Base-by-base conservation (phyloP, 2,797 vertebrate genomes). In the Merluccius polli region DNA sequence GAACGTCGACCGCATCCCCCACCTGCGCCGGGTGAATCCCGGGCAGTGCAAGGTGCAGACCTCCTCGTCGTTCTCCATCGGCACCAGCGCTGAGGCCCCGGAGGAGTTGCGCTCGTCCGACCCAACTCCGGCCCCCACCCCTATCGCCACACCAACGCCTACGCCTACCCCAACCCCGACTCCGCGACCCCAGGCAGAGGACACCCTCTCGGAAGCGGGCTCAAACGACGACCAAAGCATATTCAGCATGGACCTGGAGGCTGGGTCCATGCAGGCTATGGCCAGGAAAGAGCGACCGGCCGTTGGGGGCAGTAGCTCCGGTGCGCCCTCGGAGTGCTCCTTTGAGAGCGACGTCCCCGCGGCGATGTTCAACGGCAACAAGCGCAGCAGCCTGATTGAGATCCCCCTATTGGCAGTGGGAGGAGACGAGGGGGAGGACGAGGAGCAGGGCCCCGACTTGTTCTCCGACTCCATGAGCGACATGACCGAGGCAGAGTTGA, bases 1-100 rank as follows among this genome's bases (percentile, higher is more conserved):
- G 0, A 96, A 92, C 0, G 97, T 98, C 5, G 97, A 98, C 90
- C 93, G 88, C 29, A 93, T 98, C 4, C 95, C 96, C 15, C 97
- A 96, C 81, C 93, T 95, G 63, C 94, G 96, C 71, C 95, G 94
- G 73, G 94, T 92, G 73, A 95, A 93, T 0, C 95, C 95, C 0
- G 93, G 91, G 89, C 95, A 96, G 81, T 93, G 91, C 76, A 92
- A 94, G 1, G 91, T 96, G 65, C 96, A 97, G 90, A 95, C 94
- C 0, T 93, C 93, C 0, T 95, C 95, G n/a, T 95, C 96, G n/a
- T 94, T 98, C 87, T 94, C 93, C 81, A 92, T 98, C 63, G 90
- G 92, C 27, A 85, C 90, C 30, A 75, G 83, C 33, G 83, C 73
- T 35, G 77, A 85, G 24, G 83, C 73, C 52, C 67, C 77, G 7